A percentile compares a stretch with the other conserved stretches of the same genome.
phyloP scores from a whole-genome alignment of 2,888 invertebrate genomes.

The Vanessa cardui region DNA sequence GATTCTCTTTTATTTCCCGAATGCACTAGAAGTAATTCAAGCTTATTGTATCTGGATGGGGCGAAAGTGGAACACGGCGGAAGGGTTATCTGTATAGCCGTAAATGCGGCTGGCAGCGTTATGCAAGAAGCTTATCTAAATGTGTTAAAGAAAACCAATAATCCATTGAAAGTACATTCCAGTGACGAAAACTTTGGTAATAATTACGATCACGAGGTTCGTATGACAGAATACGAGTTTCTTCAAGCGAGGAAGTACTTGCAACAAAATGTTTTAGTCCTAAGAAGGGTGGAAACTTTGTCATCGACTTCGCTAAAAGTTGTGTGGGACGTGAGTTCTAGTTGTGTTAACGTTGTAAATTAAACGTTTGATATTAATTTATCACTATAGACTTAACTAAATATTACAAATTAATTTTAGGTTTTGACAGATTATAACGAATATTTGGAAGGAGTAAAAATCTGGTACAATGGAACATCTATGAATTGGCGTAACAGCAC shows the following conservation, averaged over 20 bases:
- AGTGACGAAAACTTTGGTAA: conserved; percentile 60
- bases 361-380: conserved; percentile 25
- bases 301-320: conserved; percentile 90
- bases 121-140: conserved; percentile 79
- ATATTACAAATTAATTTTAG: conserved; percentile 52
- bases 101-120: conserved; percentile 78
- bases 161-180: conserved; percentile 64
- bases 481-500: conserved; percentile 74
- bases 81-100: conserved; percentile 78
- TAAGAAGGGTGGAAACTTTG: conserved; percentile 85
- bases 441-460: conserved; percentile 87
- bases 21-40: conserved; percentile 77
- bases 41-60: conserved; percentile 74
- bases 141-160: conserved; percentile 72
- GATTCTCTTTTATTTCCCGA: conserved; percentile 83
- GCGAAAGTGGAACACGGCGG: conserved; percentile 74
- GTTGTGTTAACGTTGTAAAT: conserved; percentile 16
- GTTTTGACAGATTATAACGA: conserved; percentile 80
- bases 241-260: conserved; percentile 90
- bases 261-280: conserved; percentile 90
- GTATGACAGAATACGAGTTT: conserved; percentile 88
- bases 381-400: conserved; percentile 20
- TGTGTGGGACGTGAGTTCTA: conserved; percentile 89
- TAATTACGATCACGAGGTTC: conserved; percentile 67
- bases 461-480: conserved; percentile 80